phyloP scores from a whole-genome alignment of 2,797 vertebrate genomes.

The Lagocephalus sceleratus region DNA sequence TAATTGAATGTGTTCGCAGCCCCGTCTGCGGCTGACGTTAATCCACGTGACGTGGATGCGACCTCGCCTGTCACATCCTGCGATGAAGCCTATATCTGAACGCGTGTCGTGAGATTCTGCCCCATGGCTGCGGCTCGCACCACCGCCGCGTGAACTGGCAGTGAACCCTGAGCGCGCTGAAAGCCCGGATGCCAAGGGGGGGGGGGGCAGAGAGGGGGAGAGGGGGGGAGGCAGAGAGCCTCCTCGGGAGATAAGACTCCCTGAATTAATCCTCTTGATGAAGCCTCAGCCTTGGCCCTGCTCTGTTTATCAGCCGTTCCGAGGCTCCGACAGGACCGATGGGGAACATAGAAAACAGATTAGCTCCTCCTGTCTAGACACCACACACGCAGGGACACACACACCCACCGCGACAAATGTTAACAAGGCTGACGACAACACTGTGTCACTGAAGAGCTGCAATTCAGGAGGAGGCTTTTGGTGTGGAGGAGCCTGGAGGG shows the following conservation, averaged over 20 bases:
- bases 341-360: slow-evolving; percentile 67
- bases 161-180: slow-evolving; percentile 49
- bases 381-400: slow-evolving; percentile 8
- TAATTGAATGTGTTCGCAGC: slow-evolving; percentile 39
- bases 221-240: slow-evolving; percentile 57
- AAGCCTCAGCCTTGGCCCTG: slow-evolving; percentile 59
- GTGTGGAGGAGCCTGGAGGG: no score
- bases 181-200: slow-evolving; percentile 45
- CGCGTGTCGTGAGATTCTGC: slow-evolving; percentile 14
- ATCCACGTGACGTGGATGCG: slow-evolving; percentile 13
- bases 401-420: slow-evolving; percentile 42
- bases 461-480: slow-evolving; percentile 28
- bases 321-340: slow-evolving; percentile 62
- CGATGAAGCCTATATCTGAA: not conserved
- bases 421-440: slow-evolving; percentile 53
- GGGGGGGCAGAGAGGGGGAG: slow-evolving; percentile 33
- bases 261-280: slow-evolving; percentile 73
- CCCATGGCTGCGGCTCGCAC: slow-evolving; percentile 31
- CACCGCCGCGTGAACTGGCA: slow-evolving; percentile 42
- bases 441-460: slow-evolving; percentile 33
- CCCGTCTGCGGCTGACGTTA: slow-evolving; percentile 21
- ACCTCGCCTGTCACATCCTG: not conserved
- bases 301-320: slow-evolving; percentile 74
- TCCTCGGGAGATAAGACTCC: slow-evolving; percentile 68
- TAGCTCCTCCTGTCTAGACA: slow-evolving; percentile 61